These are phyloP conservation scores for Musca vetustissima DNA, from an alignment of 1,140 invertebrate species.

Conservation along the genomic window DNA sequence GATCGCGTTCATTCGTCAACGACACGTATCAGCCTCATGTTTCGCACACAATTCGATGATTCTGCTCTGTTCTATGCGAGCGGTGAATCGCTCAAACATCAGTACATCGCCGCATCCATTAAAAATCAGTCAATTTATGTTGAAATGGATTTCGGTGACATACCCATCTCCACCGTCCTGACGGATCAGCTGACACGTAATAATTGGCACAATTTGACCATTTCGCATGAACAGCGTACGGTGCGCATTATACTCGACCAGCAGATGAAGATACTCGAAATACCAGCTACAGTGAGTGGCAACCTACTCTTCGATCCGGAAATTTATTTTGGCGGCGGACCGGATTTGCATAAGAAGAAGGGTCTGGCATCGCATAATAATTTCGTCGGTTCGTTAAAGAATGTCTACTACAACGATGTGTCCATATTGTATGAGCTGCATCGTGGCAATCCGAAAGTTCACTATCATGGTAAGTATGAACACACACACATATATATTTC, in stretches of 20 bases:
- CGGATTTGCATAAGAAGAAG: conserved; percentile 75
- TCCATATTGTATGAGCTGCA: conserved; percentile 87
- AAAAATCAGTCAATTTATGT: conserved; percentile 76
- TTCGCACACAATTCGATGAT: conserved; percentile 86
- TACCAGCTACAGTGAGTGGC: conserved; percentile 68
- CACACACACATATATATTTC: no score
- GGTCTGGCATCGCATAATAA: conserved; percentile 74
- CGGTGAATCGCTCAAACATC: conserved; percentile 77
- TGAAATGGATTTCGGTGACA: conserved; percentile 82
- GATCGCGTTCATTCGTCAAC: conserved; percentile 84
- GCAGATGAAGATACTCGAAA: conserved; percentile 66
- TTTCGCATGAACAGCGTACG: conserved; percentile 73
- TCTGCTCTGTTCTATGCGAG: conserved; percentile 85
- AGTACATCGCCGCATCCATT: conserved; percentile 82
- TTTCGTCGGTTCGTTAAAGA: conserved; percentile 84
- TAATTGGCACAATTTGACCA: conserved; percentile 88
- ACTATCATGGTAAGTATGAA: conserved; percentile 64
- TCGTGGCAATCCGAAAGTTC: conserved; percentile 78
- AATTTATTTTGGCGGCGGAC: conserved; percentile 87
- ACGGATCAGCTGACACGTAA: conserved; percentile 71
- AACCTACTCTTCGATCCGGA: conserved; percentile 90
- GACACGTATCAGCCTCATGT: conserved; percentile 83
- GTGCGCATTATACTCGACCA: conserved; percentile 76
- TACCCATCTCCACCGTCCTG: conserved; percentile 67
- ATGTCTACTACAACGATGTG: conserved; percentile 90